phyloP scores from a whole-genome alignment of 2,888 invertebrate genomes.

The Heliconius hortense region DNA sequence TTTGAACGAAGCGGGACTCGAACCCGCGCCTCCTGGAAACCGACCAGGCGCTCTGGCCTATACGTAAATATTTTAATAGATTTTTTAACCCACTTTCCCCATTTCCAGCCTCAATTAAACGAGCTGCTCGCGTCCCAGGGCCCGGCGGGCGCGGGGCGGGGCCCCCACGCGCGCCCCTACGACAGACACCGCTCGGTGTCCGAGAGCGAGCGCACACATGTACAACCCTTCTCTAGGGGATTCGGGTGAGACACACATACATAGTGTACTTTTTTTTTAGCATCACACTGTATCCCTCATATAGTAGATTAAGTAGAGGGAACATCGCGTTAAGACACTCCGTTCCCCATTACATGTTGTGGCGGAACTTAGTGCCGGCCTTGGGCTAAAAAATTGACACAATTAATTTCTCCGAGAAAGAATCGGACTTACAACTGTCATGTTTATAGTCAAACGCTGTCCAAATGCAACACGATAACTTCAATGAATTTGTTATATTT shows the following conservation, averaged over 20 bases:
- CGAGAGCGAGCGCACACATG: slow-evolving; percentile 63
- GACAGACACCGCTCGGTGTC: slow-evolving; percentile 73
- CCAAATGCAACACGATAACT: too few species aligned
- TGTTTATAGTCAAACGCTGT: too few species aligned
- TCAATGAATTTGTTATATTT: too few species aligned
- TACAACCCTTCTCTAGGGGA: slow-evolving; percentile 27
- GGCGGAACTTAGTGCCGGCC: neutral
- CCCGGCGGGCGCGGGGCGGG: slow-evolving; percentile 68
- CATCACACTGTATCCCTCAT: neutral
- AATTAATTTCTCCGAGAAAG: too few species aligned
- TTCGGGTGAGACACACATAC: neutral
- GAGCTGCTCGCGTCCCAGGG: slow-evolving; percentile 76
- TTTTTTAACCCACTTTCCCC: too few species aligned
- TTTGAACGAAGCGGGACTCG: too few species aligned
- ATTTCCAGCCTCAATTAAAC: slow-evolving; percentile 78
- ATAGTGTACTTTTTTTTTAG: neutral
- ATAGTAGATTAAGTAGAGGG: neutral
- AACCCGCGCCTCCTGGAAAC: too few species aligned
- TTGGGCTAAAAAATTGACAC: too few species aligned
- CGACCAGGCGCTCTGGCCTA: too few species aligned
- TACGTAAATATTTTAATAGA: too few species aligned
- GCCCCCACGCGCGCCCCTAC: slow-evolving; percentile 74
- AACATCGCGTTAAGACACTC: neutral
- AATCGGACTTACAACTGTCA: too few species aligned
- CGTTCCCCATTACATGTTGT: neutral